Percentiles rank a stretch among this genome's conserved stretches.
phyloP scores from a whole-genome alignment of 2,888 invertebrate genomes.

The Keiferia lycopersicella region DNA sequence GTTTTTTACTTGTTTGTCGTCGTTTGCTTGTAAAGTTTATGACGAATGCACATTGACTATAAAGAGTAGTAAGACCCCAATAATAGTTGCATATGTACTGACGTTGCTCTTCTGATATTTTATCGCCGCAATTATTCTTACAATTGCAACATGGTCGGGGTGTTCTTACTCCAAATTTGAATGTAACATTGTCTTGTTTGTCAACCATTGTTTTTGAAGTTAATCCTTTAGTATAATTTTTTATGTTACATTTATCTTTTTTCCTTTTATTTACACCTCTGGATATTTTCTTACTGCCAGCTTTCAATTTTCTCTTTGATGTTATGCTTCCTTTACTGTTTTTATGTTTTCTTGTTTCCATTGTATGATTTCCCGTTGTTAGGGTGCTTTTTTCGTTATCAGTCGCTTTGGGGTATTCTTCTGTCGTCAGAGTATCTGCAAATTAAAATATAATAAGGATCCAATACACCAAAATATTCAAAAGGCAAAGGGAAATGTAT shows the following conservation, averaged over 20 bases:
- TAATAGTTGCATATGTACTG: conserved; percentile 4
- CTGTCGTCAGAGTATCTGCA: conserved; percentile 6
- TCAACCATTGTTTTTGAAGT: background rate
- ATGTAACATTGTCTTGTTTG: background rate
- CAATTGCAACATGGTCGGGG: background rate
- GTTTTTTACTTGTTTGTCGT: background rate
- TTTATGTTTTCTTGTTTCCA: background rate
- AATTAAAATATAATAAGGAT: conserved; percentile 19
- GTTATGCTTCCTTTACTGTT: background rate
- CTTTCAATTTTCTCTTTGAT: background rate
- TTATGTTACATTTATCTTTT: too few species aligned
- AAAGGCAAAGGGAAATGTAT: conserved; percentile 17
- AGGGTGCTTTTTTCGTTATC: background rate
- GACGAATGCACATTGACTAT: background rate
- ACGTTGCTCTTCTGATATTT: conserved; percentile 10
- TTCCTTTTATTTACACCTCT: too few species aligned
- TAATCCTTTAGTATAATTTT: background rate
- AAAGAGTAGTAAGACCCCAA: background rate
- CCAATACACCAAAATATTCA: conserved; percentile 19
- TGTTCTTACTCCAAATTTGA: background rate
- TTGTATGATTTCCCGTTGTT: background rate
- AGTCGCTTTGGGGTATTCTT: background rate
- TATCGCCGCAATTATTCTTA: background rate
- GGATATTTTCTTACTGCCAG: background rate
- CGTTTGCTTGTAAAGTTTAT: conserved; percentile 17